phyloP scores from a whole-genome alignment of 2,888 invertebrate genomes.

The Drosophila paranaensis region DNA sequence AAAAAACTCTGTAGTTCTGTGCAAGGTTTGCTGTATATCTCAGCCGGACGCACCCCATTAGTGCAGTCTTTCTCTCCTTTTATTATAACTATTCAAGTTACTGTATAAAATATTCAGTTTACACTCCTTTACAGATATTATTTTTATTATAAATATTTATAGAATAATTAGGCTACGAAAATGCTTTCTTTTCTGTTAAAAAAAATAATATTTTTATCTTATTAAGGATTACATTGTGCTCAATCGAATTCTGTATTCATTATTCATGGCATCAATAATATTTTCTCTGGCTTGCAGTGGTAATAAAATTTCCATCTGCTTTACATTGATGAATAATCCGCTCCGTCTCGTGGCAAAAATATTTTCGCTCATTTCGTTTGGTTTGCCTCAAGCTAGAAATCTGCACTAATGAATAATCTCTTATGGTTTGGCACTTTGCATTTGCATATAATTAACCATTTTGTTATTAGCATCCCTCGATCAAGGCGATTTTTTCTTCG shows the following conservation, averaged over 20 bases:
- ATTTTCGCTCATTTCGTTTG: not conserved
- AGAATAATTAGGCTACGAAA: not conserved
- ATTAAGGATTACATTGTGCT: not conserved
- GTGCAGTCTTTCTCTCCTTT: too few relatives aligned
- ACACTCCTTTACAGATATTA: not conserved
- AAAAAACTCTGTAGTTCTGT: too few relatives aligned
- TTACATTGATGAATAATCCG: slow-evolving; percentile 12
- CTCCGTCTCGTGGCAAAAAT: not conserved
- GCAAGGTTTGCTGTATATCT: too few relatives aligned
- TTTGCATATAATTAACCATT: slow-evolving; percentile 67
- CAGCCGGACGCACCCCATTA: too few relatives aligned
- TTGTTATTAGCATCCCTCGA: slow-evolving; percentile 33
- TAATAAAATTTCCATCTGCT: slow-evolving; percentile 7
- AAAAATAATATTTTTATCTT: not conserved
- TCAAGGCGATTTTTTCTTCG: not conserved
- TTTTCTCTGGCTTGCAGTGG: not conserved
- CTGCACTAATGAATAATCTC: slow-evolving; percentile 25
- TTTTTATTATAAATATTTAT: not conserved
- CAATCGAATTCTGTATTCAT: not conserved
- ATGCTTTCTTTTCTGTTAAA: not conserved
- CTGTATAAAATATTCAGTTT: too few relatives aligned
- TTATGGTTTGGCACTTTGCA: slow-evolving; percentile 25
- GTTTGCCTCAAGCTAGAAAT: not conserved
- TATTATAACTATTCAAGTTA: too few relatives aligned
- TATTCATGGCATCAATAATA: not conserved